These are phyloP conservation scores for Congeria kusceri DNA, from an alignment of 2,888 invertebrate species.

Conservation along the genomic window DNA sequence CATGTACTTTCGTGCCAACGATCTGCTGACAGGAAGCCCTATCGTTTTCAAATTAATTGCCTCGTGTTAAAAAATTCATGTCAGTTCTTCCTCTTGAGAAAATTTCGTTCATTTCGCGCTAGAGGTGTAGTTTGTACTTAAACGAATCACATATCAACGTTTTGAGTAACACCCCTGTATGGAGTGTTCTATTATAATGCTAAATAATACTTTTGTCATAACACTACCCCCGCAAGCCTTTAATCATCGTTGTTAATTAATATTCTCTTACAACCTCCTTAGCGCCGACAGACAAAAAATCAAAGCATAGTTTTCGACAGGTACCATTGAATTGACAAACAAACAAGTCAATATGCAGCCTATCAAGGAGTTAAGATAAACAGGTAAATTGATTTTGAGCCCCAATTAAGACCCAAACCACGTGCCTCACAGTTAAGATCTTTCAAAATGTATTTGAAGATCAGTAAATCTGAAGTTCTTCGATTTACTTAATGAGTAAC, in stretches of 20 bases:
- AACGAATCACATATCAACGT: too few relatives aligned
- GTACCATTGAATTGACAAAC: neutral
- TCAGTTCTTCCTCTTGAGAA: neutral
- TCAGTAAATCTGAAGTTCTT: too few relatives aligned
- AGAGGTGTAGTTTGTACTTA: too few relatives aligned
- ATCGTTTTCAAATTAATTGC: conserved; percentile 59
- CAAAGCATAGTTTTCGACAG: neutral
- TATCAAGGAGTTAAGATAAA: neutral
- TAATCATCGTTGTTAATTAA: conserved; percentile 9
- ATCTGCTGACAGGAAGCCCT: conserved; percentile 1
- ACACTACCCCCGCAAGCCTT: neutral
- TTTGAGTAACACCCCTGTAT: too few relatives aligned
- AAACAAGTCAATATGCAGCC: neutral
- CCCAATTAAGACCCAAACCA: too few relatives aligned
- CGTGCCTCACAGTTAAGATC: too few relatives aligned
- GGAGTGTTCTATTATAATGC: too few relatives aligned
- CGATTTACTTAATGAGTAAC: too few relatives aligned
- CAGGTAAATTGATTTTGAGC: conserved; percentile 1
- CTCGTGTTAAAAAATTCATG: conserved; percentile 26
- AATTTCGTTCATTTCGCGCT: too few relatives aligned
- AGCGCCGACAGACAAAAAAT: conserved; percentile 3
- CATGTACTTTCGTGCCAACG: neutral
- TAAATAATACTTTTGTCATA: too few relatives aligned
- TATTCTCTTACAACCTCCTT: neutral
- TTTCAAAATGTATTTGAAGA: too few relatives aligned